These are phyloP conservation scores for Pangasius sanitwongsei DNA, from an alignment of 2,797 vertebrate species.

Conservation along the genomic window DNA sequence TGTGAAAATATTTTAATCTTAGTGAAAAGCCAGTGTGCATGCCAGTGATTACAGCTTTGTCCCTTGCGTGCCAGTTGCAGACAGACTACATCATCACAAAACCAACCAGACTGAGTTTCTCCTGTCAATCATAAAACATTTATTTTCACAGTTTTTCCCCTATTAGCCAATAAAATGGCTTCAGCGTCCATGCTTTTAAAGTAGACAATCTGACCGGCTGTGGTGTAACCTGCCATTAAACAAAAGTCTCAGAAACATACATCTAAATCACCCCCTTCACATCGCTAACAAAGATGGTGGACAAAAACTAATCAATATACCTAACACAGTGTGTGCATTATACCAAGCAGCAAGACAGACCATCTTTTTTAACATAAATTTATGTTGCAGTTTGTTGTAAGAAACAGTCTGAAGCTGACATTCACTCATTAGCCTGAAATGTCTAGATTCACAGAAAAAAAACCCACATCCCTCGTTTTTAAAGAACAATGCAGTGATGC, in stretches of 20 bases:
- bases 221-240: not conserved
- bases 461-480: not conserved
- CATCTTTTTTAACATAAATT: not conserved
- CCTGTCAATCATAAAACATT: conserved; percentile 5
- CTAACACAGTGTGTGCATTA: not conserved
- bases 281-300: not conserved
- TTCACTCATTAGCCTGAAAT: not conserved
- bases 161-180: not conserved
- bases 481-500: not conserved
- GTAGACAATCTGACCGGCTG: not conserved
- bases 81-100: conserved; percentile 12
- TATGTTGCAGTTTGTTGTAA: conserved; percentile 15
- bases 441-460: not conserved
- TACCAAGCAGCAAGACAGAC: not conserved
- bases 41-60: conserved; percentile 12
- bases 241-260: not conserved
- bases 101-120: not conserved
- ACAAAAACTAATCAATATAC: not conserved
- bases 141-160: not conserved
- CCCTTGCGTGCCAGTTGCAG: not conserved
- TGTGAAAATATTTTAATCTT: conserved; percentile 16
- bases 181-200: not conserved
- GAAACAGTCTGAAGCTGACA: not conserved
- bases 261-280: not conserved
- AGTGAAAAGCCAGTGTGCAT: conserved; percentile 3